These are phyloP conservation scores for Aeoliscus strigatus DNA, from an alignment of 2,797 vertebrate species.

Conservation along the genomic window DNA sequence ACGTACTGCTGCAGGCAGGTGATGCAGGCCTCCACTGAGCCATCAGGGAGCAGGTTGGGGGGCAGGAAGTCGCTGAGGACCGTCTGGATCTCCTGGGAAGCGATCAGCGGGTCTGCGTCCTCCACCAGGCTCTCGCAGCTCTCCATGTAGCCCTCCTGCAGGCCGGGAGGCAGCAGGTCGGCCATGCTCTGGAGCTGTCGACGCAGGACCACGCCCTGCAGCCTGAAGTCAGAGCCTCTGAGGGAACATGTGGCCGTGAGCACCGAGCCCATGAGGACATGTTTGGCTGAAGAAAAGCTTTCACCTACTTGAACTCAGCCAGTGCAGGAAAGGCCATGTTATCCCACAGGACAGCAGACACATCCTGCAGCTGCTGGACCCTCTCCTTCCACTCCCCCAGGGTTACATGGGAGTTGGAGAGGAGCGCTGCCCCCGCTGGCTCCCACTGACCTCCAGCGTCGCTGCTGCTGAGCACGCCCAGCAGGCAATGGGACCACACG, in stretches of 20 bases:
- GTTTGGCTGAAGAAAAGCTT: not conserved
- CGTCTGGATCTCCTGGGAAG: conserved; percentile 80
- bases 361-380: conserved; percentile 84
- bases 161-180: conserved; percentile 77
- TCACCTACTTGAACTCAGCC: conserved; percentile 85
- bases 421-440: conserved; percentile 72
- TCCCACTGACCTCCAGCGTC: conserved; percentile 74
- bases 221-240: conserved; percentile 79
- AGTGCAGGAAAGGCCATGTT: conserved; percentile 81
- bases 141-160: conserved; percentile 80
- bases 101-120: conserved; percentile 65
- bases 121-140: conserved; percentile 80
- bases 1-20: conserved; percentile 84
- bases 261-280: not conserved
- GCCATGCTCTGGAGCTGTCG: conserved; percentile 82
- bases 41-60: conserved; percentile 79
- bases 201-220: conserved; percentile 82
- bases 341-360: conserved; percentile 84
- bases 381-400: conserved; percentile 88
- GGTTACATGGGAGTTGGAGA: conserved; percentile 81
- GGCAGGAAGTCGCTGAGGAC: conserved; percentile 75
- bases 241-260: conserved; percentile 3
- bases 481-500: conserved; percentile 87
- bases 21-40: conserved; percentile 77
- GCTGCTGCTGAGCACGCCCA: conserved; percentile 84